phyloP scores from a whole-genome alignment of 2,888 invertebrate species.

The Harmothoe impar region DNA sequence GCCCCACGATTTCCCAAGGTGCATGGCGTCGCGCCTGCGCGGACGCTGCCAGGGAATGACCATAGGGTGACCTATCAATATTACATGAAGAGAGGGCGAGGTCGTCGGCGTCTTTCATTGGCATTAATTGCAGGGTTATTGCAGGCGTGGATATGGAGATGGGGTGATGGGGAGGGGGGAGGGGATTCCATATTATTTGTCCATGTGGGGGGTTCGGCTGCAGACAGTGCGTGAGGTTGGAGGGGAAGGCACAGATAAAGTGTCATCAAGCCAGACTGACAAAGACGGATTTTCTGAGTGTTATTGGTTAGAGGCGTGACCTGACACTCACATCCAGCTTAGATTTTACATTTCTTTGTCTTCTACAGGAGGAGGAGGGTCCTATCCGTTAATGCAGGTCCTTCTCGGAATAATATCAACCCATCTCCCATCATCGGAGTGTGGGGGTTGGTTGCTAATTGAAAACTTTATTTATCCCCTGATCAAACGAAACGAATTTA shows the following conservation, averaged over 20 bases:
- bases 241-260: neutral
- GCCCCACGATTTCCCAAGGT: slow-evolving; percentile 7
- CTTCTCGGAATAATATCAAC: too few relatives aligned
- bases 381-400: too few relatives aligned
- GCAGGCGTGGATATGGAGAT: neutral
- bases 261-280: slow-evolving; percentile 4
- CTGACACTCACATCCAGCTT: neutral
- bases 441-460: too few relatives aligned
- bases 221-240: neutral
- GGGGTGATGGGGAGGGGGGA: neutral
- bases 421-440: too few relatives aligned
- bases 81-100: slow-evolving; percentile 8
- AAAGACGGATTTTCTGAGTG: neutral
- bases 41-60: slow-evolving; percentile 1
- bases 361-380: neutral
- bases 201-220: neutral
- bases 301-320: slow-evolving; percentile 33
- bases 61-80: slow-evolving; percentile 47
- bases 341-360: slow-evolving; percentile 34
- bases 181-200: neutral
- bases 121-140: slow-evolving; percentile 52
- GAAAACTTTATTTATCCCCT: too few relatives aligned
- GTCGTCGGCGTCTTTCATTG: neutral
- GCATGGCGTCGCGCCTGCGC: neutral
- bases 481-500: too few relatives aligned